phyloP scores from a whole-genome alignment of 2,888 invertebrate genomes.

The Luperina nickerlii region DNA sequence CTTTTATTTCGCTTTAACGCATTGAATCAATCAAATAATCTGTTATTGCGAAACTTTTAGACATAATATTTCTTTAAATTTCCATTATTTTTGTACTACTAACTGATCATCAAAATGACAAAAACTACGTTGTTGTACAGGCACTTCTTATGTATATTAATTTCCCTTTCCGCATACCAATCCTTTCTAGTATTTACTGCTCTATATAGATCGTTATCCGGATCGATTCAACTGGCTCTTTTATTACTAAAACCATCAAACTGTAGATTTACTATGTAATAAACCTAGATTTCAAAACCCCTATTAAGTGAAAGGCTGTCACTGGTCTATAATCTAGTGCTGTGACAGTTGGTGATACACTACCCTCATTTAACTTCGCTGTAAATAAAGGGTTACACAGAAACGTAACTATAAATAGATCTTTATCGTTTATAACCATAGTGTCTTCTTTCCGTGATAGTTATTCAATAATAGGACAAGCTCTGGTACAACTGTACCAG shows the following conservation, averaged over 20 bases:
- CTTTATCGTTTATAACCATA: not conserved
- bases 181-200: not conserved
- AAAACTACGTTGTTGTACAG: slow-evolving; percentile 2
- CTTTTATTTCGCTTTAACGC: slow-evolving; percentile 26
- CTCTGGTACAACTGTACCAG: no score
- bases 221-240: not conserved
- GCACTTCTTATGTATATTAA: not conserved
- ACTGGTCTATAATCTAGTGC: slow-evolving; percentile 33
- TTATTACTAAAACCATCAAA: slow-evolving; percentile 25
- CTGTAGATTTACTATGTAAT: slow-evolving; percentile 33
- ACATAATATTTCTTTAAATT: not conserved
- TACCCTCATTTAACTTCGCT: slow-evolving; percentile 34
- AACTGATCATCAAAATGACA: not conserved
- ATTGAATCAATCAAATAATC: slow-evolving; percentile 36
- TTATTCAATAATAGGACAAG: not conserved
- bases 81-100: not conserved
- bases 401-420: slow-evolving; percentile 26
- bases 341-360: slow-evolving; percentile 46
- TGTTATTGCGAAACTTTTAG: slow-evolving; percentile 21
- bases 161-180: not conserved
- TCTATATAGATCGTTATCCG: slow-evolving; percentile 1
- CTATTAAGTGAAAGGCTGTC: slow-evolving; percentile 56
- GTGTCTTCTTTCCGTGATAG: slow-evolving; percentile 10
- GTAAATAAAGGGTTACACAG: slow-evolving; percentile 33
- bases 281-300: slow-evolving; percentile 46